Conservation (phyloP, 2,113 vertebrate genomes). For the Pelodiscus sinensis region DNA sequence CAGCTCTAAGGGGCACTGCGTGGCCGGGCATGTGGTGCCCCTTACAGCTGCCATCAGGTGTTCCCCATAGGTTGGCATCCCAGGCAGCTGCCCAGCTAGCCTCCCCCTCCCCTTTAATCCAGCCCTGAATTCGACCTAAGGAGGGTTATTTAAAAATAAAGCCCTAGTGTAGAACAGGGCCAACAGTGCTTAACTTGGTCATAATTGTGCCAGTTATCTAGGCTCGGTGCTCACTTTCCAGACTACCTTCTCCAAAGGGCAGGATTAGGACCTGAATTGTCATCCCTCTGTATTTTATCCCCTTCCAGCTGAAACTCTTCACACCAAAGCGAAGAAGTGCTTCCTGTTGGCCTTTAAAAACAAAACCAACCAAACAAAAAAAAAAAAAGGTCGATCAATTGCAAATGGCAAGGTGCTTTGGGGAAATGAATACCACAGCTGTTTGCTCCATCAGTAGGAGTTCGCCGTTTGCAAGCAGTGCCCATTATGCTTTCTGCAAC, state of each 20-base stretch:
- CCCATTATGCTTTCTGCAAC: neutral
- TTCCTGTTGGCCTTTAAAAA: neutral
- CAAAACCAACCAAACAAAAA: no score
- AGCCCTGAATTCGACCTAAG: no score
- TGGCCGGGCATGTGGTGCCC: no score
- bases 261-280: neutral
- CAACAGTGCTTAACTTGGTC: neutral
- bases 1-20: no score
- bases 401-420: slow-evolving; percentile 17
- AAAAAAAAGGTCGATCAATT: neutral
- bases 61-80: no score
- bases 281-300: neutral
- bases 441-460: neutral
- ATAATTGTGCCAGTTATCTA: neutral
- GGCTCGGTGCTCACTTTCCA: neutral
- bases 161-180: no score
- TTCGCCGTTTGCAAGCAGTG: neutral
- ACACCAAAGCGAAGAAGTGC: neutral
- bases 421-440: neutral
- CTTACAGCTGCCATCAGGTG: no score
- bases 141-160: no score
- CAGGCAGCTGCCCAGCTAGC: no score
- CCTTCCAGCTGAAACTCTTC: neutral
- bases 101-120: no score
- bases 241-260: neutral